Evolutionary conservation across 2,888 invertebrate species (phyloP).

Genomic region (Melanostoma scalare): DNA sequence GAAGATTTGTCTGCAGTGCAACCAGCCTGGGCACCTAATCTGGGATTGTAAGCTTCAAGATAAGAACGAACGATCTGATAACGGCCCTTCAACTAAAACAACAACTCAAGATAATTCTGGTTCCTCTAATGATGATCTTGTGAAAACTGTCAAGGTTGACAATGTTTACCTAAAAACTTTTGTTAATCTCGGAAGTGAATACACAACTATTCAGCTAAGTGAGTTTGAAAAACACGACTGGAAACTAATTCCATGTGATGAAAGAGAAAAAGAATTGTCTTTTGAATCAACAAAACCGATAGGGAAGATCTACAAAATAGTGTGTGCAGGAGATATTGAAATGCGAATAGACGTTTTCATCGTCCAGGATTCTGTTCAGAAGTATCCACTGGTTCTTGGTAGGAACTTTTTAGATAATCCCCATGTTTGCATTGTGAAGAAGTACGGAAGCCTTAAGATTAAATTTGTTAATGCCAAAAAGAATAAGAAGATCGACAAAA

Average conservation of each 20-base stretch:
- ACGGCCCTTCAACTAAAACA: too few relatives aligned
- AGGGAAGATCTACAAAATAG: neutral
- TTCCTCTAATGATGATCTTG: slow-evolving; percentile 7
- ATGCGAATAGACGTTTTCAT: slow-evolving; percentile 31
- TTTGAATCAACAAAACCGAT: neutral
- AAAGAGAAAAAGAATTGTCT: neutral
- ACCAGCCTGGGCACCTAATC: neutral
- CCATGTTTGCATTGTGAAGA: slow-evolving; percentile 26
- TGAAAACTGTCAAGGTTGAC: slow-evolving; percentile 4
- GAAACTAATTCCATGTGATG: slow-evolving; percentile 9
- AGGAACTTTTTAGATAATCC: slow-evolving; percentile 40
- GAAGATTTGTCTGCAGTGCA: neutral
- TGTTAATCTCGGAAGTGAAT: slow-evolving; percentile 30
- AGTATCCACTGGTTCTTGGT: slow-evolving; percentile 38
- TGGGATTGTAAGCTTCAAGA: neutral
- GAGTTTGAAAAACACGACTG: slow-evolving; percentile 24
- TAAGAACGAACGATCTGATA: too few relatives aligned
- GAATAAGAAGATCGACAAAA: neutral
- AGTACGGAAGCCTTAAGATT: slow-evolving; percentile 13
- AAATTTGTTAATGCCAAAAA: neutral
- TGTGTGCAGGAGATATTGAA: slow-evolving; percentile 22
- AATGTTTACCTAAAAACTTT: slow-evolving; percentile 20
- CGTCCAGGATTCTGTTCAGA: slow-evolving; percentile 25
- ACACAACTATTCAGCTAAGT: slow-evolving; percentile 20
- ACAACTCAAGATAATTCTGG: too few relatives aligned